These are phyloP conservation scores for Synanthedon tipuliformis DNA, from an alignment of 2,888 invertebrate genomes.

Conservation along the genomic window DNA sequence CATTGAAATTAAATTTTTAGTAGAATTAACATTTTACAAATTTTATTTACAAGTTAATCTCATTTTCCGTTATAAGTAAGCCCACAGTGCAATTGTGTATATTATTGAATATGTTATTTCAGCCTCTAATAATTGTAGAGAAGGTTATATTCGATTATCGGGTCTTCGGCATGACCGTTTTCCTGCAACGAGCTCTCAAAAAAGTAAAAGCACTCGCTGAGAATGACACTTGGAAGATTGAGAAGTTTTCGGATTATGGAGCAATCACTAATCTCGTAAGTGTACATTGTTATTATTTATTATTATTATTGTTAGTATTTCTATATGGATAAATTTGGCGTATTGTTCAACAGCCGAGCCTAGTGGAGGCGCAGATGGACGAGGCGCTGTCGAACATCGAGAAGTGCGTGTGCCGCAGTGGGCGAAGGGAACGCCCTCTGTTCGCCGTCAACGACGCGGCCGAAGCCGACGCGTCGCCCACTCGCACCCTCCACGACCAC, in stretches of 20 bases:
- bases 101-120: constrained; percentile 9
- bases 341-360: constrained; percentile 33
- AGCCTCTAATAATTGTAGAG: constrained; percentile 85
- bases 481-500: constrained; percentile 36
- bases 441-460: constrained; percentile 38
- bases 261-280: constrained; percentile 85
- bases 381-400: constrained; percentile 54
- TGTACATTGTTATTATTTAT: constrained; percentile 3
- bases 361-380: constrained; percentile 41
- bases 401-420: constrained; percentile 47
- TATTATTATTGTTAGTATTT: no score
- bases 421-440: constrained; percentile 49
- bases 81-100: neutral
- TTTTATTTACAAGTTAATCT: neutral
- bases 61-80: neutral
- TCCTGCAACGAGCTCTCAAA: constrained; percentile 86
- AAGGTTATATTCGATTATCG: constrained; percentile 88
- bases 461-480: constrained; percentile 21
- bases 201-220: constrained; percentile 78
- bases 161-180: constrained; percentile 84
- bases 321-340: neutral
- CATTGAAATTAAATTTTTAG: no score
- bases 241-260: constrained; percentile 85
- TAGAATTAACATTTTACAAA: neutral
- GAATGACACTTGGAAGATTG: constrained; percentile 88